These are phyloP conservation scores for Cynopterus sphinx DNA, from an alignment of 2,797 vertebrate genomes.

Conservation along the genomic window DNA sequence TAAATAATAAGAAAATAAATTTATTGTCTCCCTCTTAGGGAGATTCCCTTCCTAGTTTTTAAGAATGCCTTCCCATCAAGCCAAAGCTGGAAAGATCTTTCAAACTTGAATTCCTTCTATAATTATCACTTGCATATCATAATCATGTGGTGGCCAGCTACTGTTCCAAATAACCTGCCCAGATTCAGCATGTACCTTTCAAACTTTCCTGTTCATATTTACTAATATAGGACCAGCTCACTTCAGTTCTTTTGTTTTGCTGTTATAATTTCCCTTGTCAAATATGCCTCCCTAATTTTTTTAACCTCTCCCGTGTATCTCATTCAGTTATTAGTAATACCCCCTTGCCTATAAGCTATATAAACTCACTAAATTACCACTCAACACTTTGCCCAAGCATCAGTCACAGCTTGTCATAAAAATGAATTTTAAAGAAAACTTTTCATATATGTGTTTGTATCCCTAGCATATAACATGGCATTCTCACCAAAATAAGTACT, in stretches of 20 bases:
- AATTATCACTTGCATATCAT: background rate
- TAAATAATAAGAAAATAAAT: background rate
- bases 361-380: background rate
- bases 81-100: background rate
- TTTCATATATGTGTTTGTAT: background rate
- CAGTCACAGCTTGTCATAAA: background rate
- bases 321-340: background rate
- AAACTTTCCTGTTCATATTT: background rate
- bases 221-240: accelerated
- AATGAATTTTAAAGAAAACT: background rate
- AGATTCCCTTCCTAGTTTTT: background rate
- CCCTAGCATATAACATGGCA: background rate
- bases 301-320: background rate
- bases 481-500: background rate
- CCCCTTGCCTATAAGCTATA: background rate
- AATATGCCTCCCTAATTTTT: background rate
- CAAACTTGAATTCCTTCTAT: background rate
- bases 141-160: too few relatives aligned
- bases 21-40: background rate
- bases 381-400: background rate
- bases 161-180: too few relatives aligned
- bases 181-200: background rate
- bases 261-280: background rate
- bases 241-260: background rate
- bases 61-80: background rate